phyloP scores from a whole-genome alignment of 2,888 invertebrate genomes.

The Lepidocyrtinus sp. region DNA sequence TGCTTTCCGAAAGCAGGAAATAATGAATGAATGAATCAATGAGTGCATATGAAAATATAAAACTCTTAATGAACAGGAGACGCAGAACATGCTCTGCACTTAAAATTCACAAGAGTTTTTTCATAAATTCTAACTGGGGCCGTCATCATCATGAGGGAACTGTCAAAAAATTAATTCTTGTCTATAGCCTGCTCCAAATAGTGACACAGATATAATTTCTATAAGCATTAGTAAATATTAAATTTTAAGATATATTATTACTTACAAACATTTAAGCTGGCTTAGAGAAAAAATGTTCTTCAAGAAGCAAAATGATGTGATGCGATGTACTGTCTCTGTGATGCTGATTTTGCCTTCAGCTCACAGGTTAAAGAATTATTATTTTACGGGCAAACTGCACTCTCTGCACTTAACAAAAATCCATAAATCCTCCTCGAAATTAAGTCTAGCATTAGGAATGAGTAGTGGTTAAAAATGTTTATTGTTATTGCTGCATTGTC shows the following conservation, averaged over 20 bases:
- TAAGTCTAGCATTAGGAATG: neutral
- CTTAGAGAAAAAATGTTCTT: constrained; percentile 4
- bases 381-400: neutral
- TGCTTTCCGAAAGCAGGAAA: neutral
- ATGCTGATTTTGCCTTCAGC: neutral
- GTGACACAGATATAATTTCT: neutral
- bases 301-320: neutral
- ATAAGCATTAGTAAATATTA: neutral
- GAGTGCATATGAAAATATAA: neutral
- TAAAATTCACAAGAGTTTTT: neutral
- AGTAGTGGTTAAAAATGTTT: neutral
- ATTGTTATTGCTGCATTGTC: neutral
- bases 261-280: constrained; percentile 50
- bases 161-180: neutral
- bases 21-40: neutral
- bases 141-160: neutral
- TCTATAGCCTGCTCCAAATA: neutral
- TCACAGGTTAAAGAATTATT: neutral
- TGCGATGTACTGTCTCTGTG: no score
- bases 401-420: neutral
- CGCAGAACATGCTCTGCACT: no score
- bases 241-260: neutral
- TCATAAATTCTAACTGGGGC: neutral
- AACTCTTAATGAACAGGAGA: neutral
- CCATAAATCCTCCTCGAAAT: neutral